phyloP scores from a whole-genome alignment of 2,797 vertebrate genomes.

The Rhodeus uyekii region DNA sequence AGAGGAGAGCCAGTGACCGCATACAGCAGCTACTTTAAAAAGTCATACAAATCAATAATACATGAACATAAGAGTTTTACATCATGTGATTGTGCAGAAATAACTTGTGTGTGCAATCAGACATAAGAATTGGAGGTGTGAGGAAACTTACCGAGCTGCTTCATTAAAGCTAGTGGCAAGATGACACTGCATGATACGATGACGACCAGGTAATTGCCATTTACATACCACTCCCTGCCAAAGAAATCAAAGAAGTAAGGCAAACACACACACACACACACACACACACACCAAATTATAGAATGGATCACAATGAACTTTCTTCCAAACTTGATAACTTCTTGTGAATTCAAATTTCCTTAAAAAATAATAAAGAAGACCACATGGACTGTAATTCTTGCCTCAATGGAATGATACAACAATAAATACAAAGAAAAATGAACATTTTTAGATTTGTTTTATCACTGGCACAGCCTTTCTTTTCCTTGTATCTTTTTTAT shows the following conservation, averaged over 20 bases:
- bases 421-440: not conserved
- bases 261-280: not conserved
- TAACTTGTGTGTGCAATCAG: not conserved
- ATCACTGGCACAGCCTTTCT: not conserved
- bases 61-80: not conserved
- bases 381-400: not conserved
- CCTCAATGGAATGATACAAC: too few species aligned
- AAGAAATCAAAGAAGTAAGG: not conserved
- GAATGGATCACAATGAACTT: not conserved
- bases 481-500: not conserved
- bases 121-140: not conserved
- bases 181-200: slow-evolving; percentile 87
- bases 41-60: not conserved
- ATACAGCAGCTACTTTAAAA: too few species aligned
- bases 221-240: slow-evolving; percentile 91
- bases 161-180: slow-evolving; percentile 95
- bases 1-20: not conserved
- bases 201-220: slow-evolving; percentile 96
- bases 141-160: slow-evolving; percentile 90
- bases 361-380: not conserved
- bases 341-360: not conserved
- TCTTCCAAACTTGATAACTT: not conserved
- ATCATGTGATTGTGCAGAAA: not conserved
- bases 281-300: not conserved
- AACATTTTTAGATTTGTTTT: not conserved